Evolutionary conservation across 2,888 invertebrate genomes (phyloP).

Genomic region (Kuschelorhynchus macadamiae): DNA sequence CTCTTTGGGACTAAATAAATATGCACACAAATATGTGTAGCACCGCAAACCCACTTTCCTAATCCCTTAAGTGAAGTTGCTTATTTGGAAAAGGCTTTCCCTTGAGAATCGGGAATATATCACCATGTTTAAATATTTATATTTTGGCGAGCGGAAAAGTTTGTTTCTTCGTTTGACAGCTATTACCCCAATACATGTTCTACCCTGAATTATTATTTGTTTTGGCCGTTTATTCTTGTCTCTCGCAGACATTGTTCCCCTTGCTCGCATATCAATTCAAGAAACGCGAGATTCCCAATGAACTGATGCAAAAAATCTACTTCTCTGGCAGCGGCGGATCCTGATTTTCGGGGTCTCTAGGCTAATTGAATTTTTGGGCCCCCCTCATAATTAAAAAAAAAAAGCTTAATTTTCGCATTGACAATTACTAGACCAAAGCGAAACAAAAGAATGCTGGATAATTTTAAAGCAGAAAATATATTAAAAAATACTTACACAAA

Average conservation of each 20-base stretch:
- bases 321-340: too few relatives aligned
- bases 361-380: too few relatives aligned
- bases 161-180: conserved; percentile 27
- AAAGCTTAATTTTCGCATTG: too few relatives aligned
- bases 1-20: background rate
- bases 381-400: too few relatives aligned
- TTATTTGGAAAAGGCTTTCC: conserved; percentile 7
- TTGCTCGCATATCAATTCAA: conserved; percentile 10
- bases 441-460: too few relatives aligned
- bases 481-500: too few relatives aligned
- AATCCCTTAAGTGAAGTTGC: conserved; percentile 13
- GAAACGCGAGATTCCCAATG: conserved; percentile 7
- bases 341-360: too few relatives aligned
- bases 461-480: too few relatives aligned
- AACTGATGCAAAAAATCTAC: conserved; percentile 14
- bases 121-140: conserved; percentile 25
- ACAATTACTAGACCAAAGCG: too few relatives aligned
- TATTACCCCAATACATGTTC: conserved; percentile 22
- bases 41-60: conserved; percentile 21
- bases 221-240: conserved; percentile 25
- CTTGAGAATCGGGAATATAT: conserved; percentile 13
- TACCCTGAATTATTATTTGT: conserved; percentile 27
- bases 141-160: conserved; percentile 7
- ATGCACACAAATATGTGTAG: conserved; percentile 1
- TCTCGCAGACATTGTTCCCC: conserved; percentile 14